Percentiles rank a stretch among this genome's conserved stretches.
These are phyloP conservation scores for Rhinogobius similis DNA, from an alignment of 2,113 vertebrate species.

Conservation along the genomic window DNA sequence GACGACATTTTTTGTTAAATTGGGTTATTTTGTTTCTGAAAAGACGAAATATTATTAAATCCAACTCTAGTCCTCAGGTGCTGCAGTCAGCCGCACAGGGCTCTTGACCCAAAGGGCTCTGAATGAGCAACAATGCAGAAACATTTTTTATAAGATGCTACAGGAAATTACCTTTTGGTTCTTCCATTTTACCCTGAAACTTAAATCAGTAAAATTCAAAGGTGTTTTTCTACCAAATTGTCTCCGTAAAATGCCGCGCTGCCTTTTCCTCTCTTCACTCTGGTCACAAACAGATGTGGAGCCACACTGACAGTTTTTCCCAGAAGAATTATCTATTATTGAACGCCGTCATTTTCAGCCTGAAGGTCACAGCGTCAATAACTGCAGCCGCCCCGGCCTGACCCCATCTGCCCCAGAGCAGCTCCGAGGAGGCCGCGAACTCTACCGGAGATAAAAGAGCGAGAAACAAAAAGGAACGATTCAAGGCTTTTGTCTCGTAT, in stretches of 20 bases:
- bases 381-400: conserved; percentile 32
- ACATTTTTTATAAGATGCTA: no score
- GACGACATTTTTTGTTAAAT: no score
- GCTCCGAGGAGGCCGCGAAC: neutral
- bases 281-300: conserved; percentile 4
- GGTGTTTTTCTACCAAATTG: neutral
- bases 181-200: no score
- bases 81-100: no score
- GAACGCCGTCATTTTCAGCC: conserved; percentile 57
- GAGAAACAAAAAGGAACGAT: neutral
- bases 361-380: conserved; percentile 71
- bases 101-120: no score
- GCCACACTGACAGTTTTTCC: conserved; percentile 23
- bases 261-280: neutral
- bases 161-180: no score
- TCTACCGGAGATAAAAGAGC: neutral
- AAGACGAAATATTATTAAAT: no score
- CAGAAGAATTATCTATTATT: conserved; percentile 65
- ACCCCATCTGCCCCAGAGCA: neutral
- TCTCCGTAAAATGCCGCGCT: neutral
- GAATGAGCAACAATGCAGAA: no score
- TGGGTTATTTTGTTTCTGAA: no score
- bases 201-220: no score
- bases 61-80: no score
- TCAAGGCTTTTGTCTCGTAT: neutral